These are phyloP conservation scores for Prionace glauca DNA, from an alignment of 2,797 vertebrate genomes.

Conservation along the genomic window DNA sequence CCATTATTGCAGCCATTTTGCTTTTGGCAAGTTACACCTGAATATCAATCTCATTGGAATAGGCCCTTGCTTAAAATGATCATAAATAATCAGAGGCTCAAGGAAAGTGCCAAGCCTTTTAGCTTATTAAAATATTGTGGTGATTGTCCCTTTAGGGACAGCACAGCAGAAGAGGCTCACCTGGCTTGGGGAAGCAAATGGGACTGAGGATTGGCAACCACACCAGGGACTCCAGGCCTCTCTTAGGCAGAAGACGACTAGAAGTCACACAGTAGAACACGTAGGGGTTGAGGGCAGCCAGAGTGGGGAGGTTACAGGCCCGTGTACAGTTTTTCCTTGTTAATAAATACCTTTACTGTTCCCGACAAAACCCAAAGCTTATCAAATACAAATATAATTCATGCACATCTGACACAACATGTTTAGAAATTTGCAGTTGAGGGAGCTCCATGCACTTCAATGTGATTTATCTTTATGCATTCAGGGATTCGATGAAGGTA, in stretches of 20 bases:
- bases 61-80: background rate
- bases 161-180: too few relatives aligned
- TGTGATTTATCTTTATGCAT: background rate
- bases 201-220: too few relatives aligned
- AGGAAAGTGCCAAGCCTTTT: background rate
- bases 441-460: background rate
- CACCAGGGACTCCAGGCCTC: too few relatives aligned
- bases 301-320: too few relatives aligned
- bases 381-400: background rate
- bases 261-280: too few relatives aligned
- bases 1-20: background rate
- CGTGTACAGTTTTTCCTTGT: too few relatives aligned
- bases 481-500: background rate
- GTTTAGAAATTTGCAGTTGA: background rate
- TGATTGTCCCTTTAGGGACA: too few relatives aligned
- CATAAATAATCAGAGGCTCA: background rate
- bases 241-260: too few relatives aligned
- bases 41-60: background rate
- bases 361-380: too few relatives aligned
- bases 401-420: background rate
- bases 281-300: too few relatives aligned
- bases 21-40: background rate
- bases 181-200: too few relatives aligned
- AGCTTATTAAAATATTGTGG: background rate
- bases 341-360: too few relatives aligned